phyloP scores from a whole-genome alignment of 1,140 invertebrate species.

The Hyposmocoma kahamanoa region DNA sequence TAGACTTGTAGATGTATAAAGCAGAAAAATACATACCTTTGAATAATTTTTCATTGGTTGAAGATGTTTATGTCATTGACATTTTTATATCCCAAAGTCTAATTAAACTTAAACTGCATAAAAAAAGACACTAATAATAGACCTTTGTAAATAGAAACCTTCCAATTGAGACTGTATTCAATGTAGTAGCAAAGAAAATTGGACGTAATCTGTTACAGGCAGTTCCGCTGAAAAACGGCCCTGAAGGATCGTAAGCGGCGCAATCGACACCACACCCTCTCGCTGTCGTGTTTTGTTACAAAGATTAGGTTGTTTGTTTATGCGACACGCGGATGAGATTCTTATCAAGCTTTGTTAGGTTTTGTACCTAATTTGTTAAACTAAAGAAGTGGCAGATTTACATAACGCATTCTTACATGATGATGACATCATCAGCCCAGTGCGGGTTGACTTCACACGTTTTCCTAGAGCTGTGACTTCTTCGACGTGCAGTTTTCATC shows the following conservation, averaged over 20 bases:
- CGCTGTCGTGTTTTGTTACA: constrained; percentile 28
- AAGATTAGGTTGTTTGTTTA: constrained; percentile 17
- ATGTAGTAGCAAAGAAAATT: constrained; percentile 45
- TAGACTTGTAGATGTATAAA: neutral
- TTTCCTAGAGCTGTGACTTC: neutral
- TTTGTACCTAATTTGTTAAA: neutral
- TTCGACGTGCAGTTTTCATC: neutral
- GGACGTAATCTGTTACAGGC: constrained; percentile 53
- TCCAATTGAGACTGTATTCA: constrained; percentile 25
- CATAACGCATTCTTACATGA: neutral
- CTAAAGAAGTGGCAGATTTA: neutral
- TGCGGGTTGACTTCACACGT: neutral
- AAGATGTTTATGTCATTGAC: neutral
- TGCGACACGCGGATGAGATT: neutral
- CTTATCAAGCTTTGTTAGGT: neutral
- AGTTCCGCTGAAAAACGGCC: constrained; percentile 48
- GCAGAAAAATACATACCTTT: neutral
- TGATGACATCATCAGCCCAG: neutral
- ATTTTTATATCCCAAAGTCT: neutral
- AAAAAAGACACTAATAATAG: neutral
- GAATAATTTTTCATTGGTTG: neutral
- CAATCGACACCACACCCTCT: constrained; percentile 40
- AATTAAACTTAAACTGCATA: neutral
- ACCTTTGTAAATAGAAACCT: neutral
- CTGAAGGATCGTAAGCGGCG: constrained; percentile 37